Evolutionary conservation across 2,797 vertebrate genomes (phyloP), one percentile per base, ranked within the genome.

Genomic region (Parotocinclus haroldoi): DNA sequence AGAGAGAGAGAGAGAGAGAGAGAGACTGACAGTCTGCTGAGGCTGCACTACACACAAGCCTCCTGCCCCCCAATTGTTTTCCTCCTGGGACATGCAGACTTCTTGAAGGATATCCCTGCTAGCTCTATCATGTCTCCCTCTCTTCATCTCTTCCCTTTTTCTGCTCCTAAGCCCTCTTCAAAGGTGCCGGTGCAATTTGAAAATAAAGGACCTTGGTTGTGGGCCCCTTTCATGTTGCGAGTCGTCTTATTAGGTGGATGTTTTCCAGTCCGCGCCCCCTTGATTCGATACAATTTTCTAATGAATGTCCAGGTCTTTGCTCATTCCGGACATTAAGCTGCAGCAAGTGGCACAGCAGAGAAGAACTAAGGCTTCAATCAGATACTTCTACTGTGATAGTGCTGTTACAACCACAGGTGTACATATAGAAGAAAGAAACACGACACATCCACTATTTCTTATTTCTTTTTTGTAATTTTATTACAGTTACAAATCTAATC

Each of bases 251-350:
- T 80, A 80, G 65, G 48, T 54, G 40, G 53, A 71, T 73, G 71
- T 74, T 79, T 75, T 71, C 61, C 68, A 75, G 71, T 55, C 64
- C 64, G 62, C 56, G 69, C 73, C 67, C 66, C 60, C 72, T 76
- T 79, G 66, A 80, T 80, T 80, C 66, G 68, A 78, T 79, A 76
- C 70, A 70, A 76, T 76, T 74, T 72, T 66, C 73, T 78, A 78
- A 75, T 78, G 76, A 78, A 73, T 73, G 63, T 78, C 63, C 27
- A 58, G 73, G 70, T 67, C 67, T 73, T 45, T 11, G 8, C 70
- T 71, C 57, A 72, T 76, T 72, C 63, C 58, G 49, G 44, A 73
- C 73, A 66, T 65, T 73, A 68, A 72, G 68, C 61, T 71, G 58
- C 55, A 50, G 55, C 64, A 64, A 65, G 64, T 61, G 62, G 60